Percentiles rank a stretch among this genome's conserved stretches.
Conservation (phyloP, 2,113 vertebrate species). For the Xenus cinereus region DNA sequence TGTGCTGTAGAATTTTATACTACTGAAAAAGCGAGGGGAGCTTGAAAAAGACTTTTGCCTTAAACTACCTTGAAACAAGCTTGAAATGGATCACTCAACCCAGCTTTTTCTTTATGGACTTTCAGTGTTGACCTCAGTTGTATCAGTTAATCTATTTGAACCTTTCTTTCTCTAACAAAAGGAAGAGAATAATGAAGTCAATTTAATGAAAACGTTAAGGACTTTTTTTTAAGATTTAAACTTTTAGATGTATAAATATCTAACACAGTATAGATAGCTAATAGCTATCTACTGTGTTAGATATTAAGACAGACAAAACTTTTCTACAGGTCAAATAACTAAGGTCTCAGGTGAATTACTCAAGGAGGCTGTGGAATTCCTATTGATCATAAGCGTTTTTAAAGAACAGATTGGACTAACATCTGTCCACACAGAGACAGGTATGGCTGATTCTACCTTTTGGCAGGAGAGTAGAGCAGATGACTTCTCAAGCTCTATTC, state of each 20-base stretch:
- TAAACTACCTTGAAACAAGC: background rate
- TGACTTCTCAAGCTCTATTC: background rate
- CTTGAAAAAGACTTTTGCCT: background rate
- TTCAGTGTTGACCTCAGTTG: background rate
- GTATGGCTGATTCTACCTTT: background rate
- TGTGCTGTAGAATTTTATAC: background rate
- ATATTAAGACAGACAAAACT: background rate
- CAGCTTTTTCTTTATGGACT: background rate
- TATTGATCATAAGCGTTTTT: accelerated
- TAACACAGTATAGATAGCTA: too few species aligned
- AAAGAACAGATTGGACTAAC: background rate
- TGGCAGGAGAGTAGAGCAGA: background rate
- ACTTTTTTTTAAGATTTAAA: background rate
- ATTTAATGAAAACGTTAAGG: background rate
- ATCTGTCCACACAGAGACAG: background rate
- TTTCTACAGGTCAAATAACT: background rate
- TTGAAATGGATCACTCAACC: background rate
- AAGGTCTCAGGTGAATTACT: background rate
- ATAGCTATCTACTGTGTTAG: background rate
- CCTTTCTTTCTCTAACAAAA: background rate
- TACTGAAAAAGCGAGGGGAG: background rate
- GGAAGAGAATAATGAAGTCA: background rate
- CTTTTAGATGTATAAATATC: background rate
- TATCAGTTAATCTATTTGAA: background rate
- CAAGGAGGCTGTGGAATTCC: background rate